Conservation (phyloP, 2,888 invertebrate genomes). For the Sinohyriopsis cumingii region DNA sequence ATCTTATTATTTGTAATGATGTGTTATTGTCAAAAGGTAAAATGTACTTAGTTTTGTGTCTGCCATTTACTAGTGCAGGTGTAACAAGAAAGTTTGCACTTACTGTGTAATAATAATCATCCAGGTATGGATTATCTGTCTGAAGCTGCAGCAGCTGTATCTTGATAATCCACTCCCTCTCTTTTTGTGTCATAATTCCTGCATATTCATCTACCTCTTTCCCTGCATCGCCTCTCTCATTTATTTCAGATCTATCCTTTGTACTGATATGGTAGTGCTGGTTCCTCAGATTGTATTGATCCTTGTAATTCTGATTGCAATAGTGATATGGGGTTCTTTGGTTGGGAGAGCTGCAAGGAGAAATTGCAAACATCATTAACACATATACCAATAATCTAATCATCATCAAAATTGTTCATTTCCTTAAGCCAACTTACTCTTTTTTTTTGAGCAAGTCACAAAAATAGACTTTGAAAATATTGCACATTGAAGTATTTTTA, state of each 20-base stretch:
- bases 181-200: slow-evolving; percentile 93
- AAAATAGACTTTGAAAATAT: no score
- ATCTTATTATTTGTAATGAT: no score
- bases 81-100: slow-evolving; percentile 54
- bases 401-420: no score
- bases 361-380: not conserved
- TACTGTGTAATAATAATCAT: slow-evolving; percentile 97
- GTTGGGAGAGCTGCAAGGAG: not conserved
- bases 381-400: no score
- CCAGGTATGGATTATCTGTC: slow-evolving; percentile 94
- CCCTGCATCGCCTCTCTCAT: slow-evolving; percentile 17
- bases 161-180: slow-evolving; percentile 96
- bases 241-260: slow-evolving; percentile 7
- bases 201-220: slow-evolving; percentile 76
- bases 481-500: no score
- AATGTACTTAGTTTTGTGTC: no score
- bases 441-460: no score
- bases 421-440: no score
- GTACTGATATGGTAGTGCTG: slow-evolving; percentile 20
- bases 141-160: slow-evolving; percentile 95
- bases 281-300: slow-evolving; percentile 31
- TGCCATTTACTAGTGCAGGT: no score
- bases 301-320: slow-evolving; percentile 1
- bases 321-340: slow-evolving; percentile 8
- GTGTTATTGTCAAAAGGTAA: no score